A percentile compares a stretch with the other conserved stretches of the same genome.
Evolutionary conservation across 2,888 invertebrate genomes (phyloP).

Genomic region (Iphiclides podalirius): DNA sequence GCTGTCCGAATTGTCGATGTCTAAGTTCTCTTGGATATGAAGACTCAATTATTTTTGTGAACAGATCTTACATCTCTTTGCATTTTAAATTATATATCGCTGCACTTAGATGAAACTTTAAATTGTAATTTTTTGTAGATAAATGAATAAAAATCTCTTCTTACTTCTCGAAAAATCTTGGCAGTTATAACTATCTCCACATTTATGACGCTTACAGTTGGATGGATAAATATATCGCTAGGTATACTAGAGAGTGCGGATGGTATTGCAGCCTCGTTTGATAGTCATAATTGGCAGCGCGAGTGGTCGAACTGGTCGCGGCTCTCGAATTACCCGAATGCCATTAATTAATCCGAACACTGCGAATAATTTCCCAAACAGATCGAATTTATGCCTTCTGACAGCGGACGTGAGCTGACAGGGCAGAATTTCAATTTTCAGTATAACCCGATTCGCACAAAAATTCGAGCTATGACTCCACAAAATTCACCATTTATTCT

Average conservation of each 20-base stretch:
- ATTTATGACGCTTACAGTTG: not conserved
- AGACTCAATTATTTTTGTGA: no score
- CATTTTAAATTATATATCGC: no score
- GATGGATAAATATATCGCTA: not conserved
- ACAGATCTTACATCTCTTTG: no score
- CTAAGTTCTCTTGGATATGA: no score
- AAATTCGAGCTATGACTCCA: not conserved
- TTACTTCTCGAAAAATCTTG: no score
- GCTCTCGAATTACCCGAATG: slow-evolving; percentile 26
- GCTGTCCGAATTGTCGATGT: no score
- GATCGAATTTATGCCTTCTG: slow-evolving; percentile 8
- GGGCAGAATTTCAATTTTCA: slow-evolving; percentile 7
- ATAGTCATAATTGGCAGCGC: slow-evolving; percentile 32
- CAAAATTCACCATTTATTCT: not conserved
- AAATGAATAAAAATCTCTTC: no score
- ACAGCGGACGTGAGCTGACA: slow-evolving; percentile 1
- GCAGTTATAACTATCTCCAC: no score
- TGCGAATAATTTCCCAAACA: slow-evolving; percentile 14
- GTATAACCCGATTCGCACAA: not conserved
- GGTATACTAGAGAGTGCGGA: not conserved
- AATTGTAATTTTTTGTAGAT: no score
- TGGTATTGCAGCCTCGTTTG: slow-evolving; percentile 27
- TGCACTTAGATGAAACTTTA: no score
- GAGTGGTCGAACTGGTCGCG: slow-evolving; percentile 24
- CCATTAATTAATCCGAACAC: slow-evolving; percentile 27